phyloP scores from a whole-genome alignment of 1,140 invertebrate genomes.

The Dryas iulia region DNA sequence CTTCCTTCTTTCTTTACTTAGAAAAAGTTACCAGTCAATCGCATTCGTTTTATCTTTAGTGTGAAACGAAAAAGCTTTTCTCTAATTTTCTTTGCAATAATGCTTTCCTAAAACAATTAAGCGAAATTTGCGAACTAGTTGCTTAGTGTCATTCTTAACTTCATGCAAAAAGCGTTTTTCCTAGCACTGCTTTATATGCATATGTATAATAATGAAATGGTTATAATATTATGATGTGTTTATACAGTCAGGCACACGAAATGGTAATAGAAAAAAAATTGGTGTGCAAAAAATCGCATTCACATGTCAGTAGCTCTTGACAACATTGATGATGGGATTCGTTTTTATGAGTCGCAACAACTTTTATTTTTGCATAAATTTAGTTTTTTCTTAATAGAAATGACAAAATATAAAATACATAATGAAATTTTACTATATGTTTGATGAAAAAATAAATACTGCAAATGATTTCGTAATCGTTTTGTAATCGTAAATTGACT shows the following conservation, averaged over 20 bases:
- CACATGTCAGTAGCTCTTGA: slow-evolving; percentile 24
- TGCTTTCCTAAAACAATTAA: neutral
- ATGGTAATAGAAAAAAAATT: slow-evolving; percentile 3
- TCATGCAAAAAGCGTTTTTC: neutral
- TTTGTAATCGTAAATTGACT: too few relatives aligned
- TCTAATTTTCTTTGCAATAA: neutral
- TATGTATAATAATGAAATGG: neutral
- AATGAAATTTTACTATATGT: neutral
- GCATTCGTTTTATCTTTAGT: neutral
- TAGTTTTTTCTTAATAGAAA: neutral
- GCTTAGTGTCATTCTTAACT: neutral
- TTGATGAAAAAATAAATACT: neutral
- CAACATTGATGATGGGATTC: slow-evolving; percentile 7
- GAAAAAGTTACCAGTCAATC: neutral
- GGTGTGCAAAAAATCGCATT: slow-evolving; percentile 13
- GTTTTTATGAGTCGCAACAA: slow-evolving; percentile 11
- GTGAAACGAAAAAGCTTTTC: neutral
- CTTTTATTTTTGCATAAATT: slow-evolving; percentile 16
- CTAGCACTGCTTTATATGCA: neutral
- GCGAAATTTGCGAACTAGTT: neutral
- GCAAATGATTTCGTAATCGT: neutral
- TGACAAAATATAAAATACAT: neutral
- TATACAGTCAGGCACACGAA: slow-evolving; percentile 5
- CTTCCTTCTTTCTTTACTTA: neutral
- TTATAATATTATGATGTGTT: slow-evolving; percentile 1